phyloP scores from a whole-genome alignment of 1,140 invertebrate genomes.

The Drosophila lacteicornis region DNA sequence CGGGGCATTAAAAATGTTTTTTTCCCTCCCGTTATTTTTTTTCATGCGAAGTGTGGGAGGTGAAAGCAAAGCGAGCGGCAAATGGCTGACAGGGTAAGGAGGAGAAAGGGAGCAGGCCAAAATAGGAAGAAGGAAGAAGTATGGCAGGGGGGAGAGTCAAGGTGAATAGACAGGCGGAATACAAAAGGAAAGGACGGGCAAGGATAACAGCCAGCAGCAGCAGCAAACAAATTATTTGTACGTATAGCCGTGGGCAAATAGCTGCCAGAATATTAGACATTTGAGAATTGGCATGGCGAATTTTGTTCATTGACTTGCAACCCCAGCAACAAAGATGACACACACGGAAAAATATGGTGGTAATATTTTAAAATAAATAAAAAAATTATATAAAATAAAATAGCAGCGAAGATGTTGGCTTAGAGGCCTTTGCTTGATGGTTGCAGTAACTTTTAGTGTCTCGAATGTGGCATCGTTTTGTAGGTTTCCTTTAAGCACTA shows the following conservation, averaged over 20 bases:
- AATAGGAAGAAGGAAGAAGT: background rate
- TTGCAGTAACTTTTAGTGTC: too few relatives aligned
- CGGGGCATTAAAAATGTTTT: conserved; percentile 76
- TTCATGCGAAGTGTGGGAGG: conserved; percentile 6
- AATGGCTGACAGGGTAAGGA: conserved; percentile 34
- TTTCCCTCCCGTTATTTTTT: background rate
- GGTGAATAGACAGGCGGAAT: conserved; percentile 54
- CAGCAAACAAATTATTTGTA: conserved; percentile 71
- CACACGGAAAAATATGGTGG: background rate
- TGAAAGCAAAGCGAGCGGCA: conserved; percentile 77
- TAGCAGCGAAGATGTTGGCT: background rate
- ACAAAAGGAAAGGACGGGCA: conserved; percentile 35
- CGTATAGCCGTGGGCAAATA: conserved; percentile 60
- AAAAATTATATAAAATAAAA: background rate
- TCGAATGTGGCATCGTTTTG: too few relatives aligned
- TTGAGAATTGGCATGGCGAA: conserved; percentile 78
- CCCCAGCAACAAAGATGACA: conserved; percentile 27
- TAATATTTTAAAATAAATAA: background rate
- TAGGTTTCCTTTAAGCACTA: too few relatives aligned
- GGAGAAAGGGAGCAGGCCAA: background rate
- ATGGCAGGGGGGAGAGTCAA: conserved; percentile 51
- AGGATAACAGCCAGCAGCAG: conserved; percentile 39
- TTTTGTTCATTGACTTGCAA: conserved; percentile 69
- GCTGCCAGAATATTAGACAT: conserved; percentile 77
- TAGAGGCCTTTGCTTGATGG: too few relatives aligned